Conservation (phyloP, 2,888 invertebrate genomes). For the Acronicta leporina region DNA sequence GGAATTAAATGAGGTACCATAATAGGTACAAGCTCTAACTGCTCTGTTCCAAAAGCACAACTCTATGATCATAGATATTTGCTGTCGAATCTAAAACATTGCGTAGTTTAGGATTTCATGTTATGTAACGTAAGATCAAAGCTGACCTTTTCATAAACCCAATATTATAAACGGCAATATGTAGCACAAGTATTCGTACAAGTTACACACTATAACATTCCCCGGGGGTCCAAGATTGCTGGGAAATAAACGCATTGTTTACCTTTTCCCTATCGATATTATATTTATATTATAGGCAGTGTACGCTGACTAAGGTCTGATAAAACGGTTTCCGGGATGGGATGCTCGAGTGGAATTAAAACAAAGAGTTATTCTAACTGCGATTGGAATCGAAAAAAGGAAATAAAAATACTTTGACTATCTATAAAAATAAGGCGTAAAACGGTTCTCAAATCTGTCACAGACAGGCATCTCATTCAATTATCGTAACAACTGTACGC, state of each 20-base stretch:
- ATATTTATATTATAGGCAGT: slow-evolving; percentile 30
- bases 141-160: slow-evolving; percentile 28
- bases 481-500: slow-evolving; percentile 53
- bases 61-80: slow-evolving; percentile 11
- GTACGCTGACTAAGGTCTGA: slow-evolving; percentile 36
- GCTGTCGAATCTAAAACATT: neutral
- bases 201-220: slow-evolving; percentile 35
- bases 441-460: slow-evolving; percentile 61
- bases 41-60: neutral
- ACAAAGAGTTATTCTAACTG: slow-evolving; percentile 52
- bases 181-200: slow-evolving; percentile 28
- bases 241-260: slow-evolving; percentile 45
- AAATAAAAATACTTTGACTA: too few species aligned
- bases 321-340: slow-evolving; percentile 41
- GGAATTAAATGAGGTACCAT: slow-evolving; percentile 8
- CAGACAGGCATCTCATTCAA: slow-evolving; percentile 58
- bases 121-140: slow-evolving; percentile 26
- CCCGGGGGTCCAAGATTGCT: slow-evolving; percentile 35
- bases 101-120: slow-evolving; percentile 8
- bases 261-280: slow-evolving; percentile 40
- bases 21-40: neutral
- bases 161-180: slow-evolving; percentile 40
- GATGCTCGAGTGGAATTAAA: slow-evolving; percentile 48
- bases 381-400: slow-evolving; percentile 47
- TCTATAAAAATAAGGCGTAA: slow-evolving; percentile 61